Base-by-base conservation (phyloP, 1,140 invertebrate genomes). In the Cyclina sinensis region DNA sequence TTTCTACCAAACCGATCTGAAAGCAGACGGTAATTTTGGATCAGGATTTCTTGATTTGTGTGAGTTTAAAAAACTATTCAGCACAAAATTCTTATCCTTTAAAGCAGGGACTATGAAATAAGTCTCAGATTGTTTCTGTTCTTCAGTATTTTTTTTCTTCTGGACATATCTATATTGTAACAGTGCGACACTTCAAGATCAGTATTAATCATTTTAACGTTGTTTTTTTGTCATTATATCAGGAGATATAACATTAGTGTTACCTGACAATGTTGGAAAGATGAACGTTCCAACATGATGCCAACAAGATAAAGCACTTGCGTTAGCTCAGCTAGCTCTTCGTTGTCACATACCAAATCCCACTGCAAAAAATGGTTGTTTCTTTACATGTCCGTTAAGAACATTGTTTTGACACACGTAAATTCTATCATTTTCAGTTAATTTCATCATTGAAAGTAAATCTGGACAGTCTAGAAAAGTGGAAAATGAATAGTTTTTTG, bases 261-360 rank as follows among this genome's bases (percentile, higher is more conserved):
- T 27, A 83, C 80, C 80, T 24, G 80, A 83, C 21, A 83, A 11
- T 59, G 80, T 70, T 0, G 80, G 80, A 39, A 54, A 83, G 35
- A 83, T 27, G n/a, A 83, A 83, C 0, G 57, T 83, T 27, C 80
- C 80, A n/a, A 83, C 57, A 83, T 83, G 59, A 83, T 83, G 12
- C 80, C 80, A 30, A 68, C 39, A 35, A 83, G 14, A 14, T 62
- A 51, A 7, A 83, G n/a, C 14, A 51, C 48, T 46, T 83, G 80
- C 16, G 80, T 83, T 11, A 70, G 14, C 37, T 83, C 80, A 18
- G 54, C 80, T 1, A 83, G 37, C 32, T 62, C 57, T 1, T 57
- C 80, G 21, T 83, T 39, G 21, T 83, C 54, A 48, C 80, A 83
- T 16, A 83, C 59, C 1, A 65, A 46, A 46, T 83, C 54, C 80